Base-by-base conservation (phyloP, 2,888 invertebrate genomes). In the Rhagonycha fulva region DNA sequence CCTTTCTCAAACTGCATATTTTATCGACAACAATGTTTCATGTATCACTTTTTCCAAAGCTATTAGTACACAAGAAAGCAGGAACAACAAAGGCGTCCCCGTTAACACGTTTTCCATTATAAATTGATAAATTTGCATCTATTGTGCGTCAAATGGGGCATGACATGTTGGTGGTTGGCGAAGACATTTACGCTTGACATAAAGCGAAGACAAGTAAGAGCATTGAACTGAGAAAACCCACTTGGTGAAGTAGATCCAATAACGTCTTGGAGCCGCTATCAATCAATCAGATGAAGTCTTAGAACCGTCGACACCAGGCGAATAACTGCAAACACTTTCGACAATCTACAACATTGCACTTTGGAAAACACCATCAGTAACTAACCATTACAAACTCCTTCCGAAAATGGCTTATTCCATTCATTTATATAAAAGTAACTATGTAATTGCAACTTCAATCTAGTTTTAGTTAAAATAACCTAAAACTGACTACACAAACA, bases 271-370 rank as follows among this genome's bases (percentile, higher is more conserved):
- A 76, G 75, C 76, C 78, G 76, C 79, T 72, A 79, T 80, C 80
- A 79, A 80, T 80, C 80, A 79, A 80, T 79, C 81, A 78, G 79
- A 76, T 79, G 78, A 78, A 80, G 78, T 79, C 76, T 74, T 74
- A 68, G 66, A 72, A 74, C 77, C 78, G 74, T 74, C 77, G 71
- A 74, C 75, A 76, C 76, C 74, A 74, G 62, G 68, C 71, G 71
- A 74, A 73, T 71, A 76, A 76, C 74, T 76, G 67, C 74, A 76
- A 76, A 74, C 70, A 74, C 71, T 62, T 23, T 68, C 61, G 70
- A 76, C 73, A 72, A 68, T 62, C 14, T 69, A 62, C 76, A 76
- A 73, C 70, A 12, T 14, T 61, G 68, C 62, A 62, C 70, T 70
- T 76, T 72, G 60, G 47, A 30, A 67, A 70, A 72, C 26, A 73